These are phyloP conservation scores for Acleris laterana DNA, from an alignment of 2,888 invertebrate species.

Conservation along the genomic window DNA sequence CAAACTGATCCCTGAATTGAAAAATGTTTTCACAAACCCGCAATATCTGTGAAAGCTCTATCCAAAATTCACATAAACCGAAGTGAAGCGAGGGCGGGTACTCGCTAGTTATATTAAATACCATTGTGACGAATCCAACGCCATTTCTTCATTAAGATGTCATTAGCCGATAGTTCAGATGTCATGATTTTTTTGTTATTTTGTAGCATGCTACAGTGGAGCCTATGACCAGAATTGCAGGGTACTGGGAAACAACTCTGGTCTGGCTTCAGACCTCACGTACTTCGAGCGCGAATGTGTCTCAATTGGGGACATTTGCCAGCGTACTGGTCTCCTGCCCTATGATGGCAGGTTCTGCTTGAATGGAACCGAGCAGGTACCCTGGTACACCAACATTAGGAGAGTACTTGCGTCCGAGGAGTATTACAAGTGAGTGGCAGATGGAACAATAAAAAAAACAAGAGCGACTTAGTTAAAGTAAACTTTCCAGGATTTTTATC, in stretches of 20 bases:
- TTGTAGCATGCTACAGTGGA: conserved; percentile 87
- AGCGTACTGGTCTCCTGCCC: conserved; percentile 59
- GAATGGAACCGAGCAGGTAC: conserved; percentile 57
- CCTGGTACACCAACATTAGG: conserved; percentile 80
- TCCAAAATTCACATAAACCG: too few species aligned
- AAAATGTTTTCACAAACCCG: too few species aligned
- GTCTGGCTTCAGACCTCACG: conserved; percentile 65
- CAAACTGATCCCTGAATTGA: too few species aligned
- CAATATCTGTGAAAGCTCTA: too few species aligned
- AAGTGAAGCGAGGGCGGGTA: too few species aligned
- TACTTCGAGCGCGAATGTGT: conserved; percentile 82
- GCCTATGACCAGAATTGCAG: conserved; percentile 83
- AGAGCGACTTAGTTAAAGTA: too few species aligned
- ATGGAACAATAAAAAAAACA: neutral
- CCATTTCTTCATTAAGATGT: too few species aligned
- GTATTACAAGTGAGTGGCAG: conserved; percentile 85
- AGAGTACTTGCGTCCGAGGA: conserved; percentile 86
- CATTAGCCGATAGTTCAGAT: too few species aligned
- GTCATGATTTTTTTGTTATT: conserved; percentile 26
- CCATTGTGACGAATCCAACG: too few species aligned
- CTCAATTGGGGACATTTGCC: conserved; percentile 79
- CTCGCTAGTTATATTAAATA: too few species aligned
- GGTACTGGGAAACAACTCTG: conserved; percentile 55
- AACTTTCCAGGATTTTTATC: neutral
- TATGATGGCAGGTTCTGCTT: conserved; percentile 77